These are phyloP conservation scores for Andrena chrysosceles DNA, from an alignment of 2,888 invertebrate species.

Conservation along the genomic window DNA sequence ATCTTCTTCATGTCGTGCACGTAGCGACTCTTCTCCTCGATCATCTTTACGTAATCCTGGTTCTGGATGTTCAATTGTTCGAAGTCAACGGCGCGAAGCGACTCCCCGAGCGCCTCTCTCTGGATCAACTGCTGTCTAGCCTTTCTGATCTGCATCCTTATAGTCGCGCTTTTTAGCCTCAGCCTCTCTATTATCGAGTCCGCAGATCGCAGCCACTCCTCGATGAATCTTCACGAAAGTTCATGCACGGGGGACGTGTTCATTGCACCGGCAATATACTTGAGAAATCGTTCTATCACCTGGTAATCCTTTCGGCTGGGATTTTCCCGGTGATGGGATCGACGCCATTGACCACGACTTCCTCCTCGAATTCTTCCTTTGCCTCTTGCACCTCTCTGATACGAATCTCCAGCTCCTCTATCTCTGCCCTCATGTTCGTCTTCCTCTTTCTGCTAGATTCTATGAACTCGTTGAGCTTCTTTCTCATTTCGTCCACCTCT, in stretches of 20 bases:
- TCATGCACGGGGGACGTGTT: conserved; percentile 17
- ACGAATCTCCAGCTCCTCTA: conserved; percentile 87
- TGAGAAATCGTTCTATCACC: conserved; percentile 69
- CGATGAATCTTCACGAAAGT: conserved; percentile 85
- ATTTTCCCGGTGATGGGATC: conserved; percentile 88
- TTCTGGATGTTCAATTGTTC: conserved; percentile 89
- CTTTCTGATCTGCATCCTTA: conserved; percentile 86
- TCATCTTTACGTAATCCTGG: conserved; percentile 85
- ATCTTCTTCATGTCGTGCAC: conserved; percentile 87
- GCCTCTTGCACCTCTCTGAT: conserved; percentile 86
- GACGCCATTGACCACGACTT: conserved; percentile 86
- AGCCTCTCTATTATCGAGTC: conserved; percentile 87
- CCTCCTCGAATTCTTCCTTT: conserved; percentile 85
- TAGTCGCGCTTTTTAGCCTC: conserved; percentile 86
- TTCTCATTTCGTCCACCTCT: conserved; percentile 86
- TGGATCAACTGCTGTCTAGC: conserved; percentile 86
- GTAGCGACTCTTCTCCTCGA: conserved; percentile 86
- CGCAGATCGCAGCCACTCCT: conserved; percentile 87
- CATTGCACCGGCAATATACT: background rate
- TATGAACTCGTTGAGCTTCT: conserved; percentile 80
- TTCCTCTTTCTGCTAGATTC: conserved; percentile 82
- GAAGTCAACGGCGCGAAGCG: conserved; percentile 88
- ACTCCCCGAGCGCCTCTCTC: conserved; percentile 87
- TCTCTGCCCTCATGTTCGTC: conserved; percentile 85
- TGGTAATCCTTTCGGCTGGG: conserved; percentile 87